Evolutionary conservation across 2,113 vertebrate species (phyloP), one percentile per base, ranked within the genome.

Genomic region (Sitta europaea): DNA sequence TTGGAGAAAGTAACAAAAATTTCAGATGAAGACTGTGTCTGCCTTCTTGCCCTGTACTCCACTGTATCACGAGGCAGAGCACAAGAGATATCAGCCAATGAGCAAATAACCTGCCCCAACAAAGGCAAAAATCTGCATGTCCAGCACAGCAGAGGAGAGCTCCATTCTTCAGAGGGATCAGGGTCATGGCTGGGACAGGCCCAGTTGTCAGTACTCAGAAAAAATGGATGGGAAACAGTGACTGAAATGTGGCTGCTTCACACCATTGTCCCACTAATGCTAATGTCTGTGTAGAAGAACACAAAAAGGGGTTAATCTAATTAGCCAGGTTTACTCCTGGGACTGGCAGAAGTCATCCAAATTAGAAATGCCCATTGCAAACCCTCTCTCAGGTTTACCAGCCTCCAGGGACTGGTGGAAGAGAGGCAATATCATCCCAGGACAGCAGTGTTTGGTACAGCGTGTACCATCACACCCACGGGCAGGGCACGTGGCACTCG

Each of bases 401-500:
- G 50, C 71, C 92, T 38, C 78, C 78, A 51, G 71, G 74, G 93
- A 35, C 53, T 5, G 50, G 27, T 57, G 48, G 45, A 77, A 66
- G 57, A 87, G 63, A 15, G 8, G 54, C 54, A 35, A 15, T 2
- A 7, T 17, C 17, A 33, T 55, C 74, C 88, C 86, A 53, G 17
- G 13, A 42, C 74, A 67, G 57, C 0, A 2, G 38, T 11, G 48
- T 22, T 42, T 11, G 12, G 86, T 51, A 81, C 84, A 83, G 80
- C 0, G 0, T 4, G 53, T 78, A 27, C 79, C 12, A 36, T 71
- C 66, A 54, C 65, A 47, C 9, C 29, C 36, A 3, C 0, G 1
- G 55, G 21, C 53, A 61, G 0, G 0, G 10, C 47, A 81, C 0
- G 0, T 16, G 48, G 47, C 50, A 9, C 63, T 10, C 0, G 0